Evolutionary conservation across 2,888 invertebrate genomes (phyloP), one percentile per base, ranked within the genome.

Genomic region (Nymphalis urticae): DNA sequence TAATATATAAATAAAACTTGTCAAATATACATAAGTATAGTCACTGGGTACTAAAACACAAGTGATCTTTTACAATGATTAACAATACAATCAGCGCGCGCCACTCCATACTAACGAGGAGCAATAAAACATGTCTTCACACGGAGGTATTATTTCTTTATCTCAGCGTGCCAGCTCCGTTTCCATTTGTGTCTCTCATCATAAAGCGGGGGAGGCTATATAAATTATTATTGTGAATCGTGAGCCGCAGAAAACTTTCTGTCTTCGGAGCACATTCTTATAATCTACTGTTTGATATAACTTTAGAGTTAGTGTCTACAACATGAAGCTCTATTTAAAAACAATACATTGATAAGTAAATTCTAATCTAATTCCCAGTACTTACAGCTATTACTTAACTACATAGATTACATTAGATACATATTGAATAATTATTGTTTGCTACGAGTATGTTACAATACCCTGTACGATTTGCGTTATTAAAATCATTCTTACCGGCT

Each of bases 71-170:
- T 72, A 73, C 74, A 70, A 75, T 72, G 73, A 74, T 72, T 72
- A 71, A 75, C 72, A 73, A 66, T 68, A 70, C 73, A 73, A 75
- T 75, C 75, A 73, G 72, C 70, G 64, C 66, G 62, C 73, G 59
- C 74, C 71, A 70, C 67, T 69, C 69, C 72, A 68, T 70, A 69
- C 68, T 77, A 76, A 78, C 75, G 75, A 76, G 70, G 58, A 48
- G 76, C 77, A 82, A 82, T 82, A 82, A 82, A 82, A 80, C 80
- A 81, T 75, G 78, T 78, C 80, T 75, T 73, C 76, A 77, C 79
- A 82, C 77, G 76, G 74, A 77, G 80, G 81, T 80, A 85, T 89
- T 86, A 90, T 89, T 87, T 90, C 89, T 90, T 88, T 90, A 89
- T 90, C 89, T 85, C 80, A 76, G 75, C 75, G 75, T 79, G 81